Evolutionary conservation across 2,888 invertebrate species (phyloP).

Genomic region (Drosophila mayaguana): DNA sequence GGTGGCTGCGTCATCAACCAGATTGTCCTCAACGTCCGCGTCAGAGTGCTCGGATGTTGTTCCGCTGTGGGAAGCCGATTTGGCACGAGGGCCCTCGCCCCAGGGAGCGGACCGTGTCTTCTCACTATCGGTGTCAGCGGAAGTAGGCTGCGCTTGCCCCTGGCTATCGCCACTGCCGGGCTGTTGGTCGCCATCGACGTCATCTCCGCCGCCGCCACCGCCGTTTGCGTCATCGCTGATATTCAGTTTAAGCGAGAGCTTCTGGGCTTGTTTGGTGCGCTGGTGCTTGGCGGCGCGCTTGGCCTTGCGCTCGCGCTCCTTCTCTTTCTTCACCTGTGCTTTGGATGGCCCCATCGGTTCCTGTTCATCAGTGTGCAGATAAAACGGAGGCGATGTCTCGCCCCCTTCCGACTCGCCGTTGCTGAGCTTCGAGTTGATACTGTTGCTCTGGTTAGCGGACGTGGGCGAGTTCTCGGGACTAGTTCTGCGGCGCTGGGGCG

Average conservation of each 20-base stretch:
- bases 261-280: constrained; percentile 68
- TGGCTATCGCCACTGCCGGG: constrained; percentile 34
- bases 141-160: constrained; percentile 15
- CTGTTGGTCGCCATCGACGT: constrained; percentile 13
- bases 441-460: neutral
- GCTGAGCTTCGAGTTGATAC: constrained; percentile 41
- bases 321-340: constrained; percentile 87
- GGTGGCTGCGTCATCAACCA: constrained; percentile 86
- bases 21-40: constrained; percentile 93
- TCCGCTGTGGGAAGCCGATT: constrained; percentile 53
- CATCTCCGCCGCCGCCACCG: constrained; percentile 16
- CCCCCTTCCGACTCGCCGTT: constrained; percentile 38
- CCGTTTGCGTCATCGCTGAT: constrained; percentile 29
- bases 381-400: constrained; percentile 61
- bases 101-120: constrained; percentile 33
- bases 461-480: constrained; percentile 81
- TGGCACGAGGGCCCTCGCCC: constrained; percentile 43
- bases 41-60: constrained; percentile 89
- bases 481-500: constrained; percentile 87
- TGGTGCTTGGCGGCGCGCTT: constrained; percentile 82
- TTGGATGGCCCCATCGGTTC: constrained; percentile 85
- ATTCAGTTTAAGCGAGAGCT: constrained; percentile 47
- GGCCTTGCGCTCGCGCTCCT: constrained; percentile 86
- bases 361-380: constrained; percentile 52
- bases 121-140: constrained; percentile 19